These are phyloP conservation scores for Isichthys henryi DNA, from an alignment of 2,113 vertebrate genomes.

Conservation along the genomic window DNA sequence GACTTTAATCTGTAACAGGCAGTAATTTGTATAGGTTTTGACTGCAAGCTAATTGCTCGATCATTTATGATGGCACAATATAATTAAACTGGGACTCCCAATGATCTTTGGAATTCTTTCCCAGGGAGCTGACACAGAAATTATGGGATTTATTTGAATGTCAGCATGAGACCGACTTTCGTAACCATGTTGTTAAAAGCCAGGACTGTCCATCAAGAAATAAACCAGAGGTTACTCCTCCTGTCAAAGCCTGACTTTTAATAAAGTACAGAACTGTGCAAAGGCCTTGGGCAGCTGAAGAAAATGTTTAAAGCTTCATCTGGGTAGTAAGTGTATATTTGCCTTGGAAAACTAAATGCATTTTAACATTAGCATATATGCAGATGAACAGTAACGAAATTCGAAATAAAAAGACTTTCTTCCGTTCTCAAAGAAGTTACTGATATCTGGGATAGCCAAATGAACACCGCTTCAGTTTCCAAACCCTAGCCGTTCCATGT, in stretches of 20 bases:
- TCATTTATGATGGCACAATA: not conserved
- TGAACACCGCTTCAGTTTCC: not conserved
- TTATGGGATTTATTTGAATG: not conserved
- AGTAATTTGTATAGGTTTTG: not conserved
- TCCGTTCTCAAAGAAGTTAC: not conserved
- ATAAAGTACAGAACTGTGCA: not conserved
- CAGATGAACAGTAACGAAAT: not conserved
- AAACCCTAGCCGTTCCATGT: not conserved
- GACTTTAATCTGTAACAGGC: not conserved
- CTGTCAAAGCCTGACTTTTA: not conserved
- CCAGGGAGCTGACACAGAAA: not conserved
- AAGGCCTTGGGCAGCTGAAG: not conserved
- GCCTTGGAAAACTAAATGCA: not conserved
- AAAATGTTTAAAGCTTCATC: not conserved
- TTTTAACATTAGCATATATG: not conserved
- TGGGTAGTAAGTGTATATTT: not conserved
- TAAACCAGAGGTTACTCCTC: not conserved
- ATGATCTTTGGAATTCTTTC: not conserved
- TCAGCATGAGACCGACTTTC: not conserved
- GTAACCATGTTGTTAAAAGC: not conserved
- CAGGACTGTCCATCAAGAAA: not conserved
- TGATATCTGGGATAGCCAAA: not conserved
- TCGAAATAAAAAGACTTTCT: not conserved
- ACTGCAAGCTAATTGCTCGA: not conserved
- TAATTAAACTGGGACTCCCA: not conserved